Base-by-base conservation (phyloP, 1,140 invertebrate genomes). In the Drosophila erecta region DNA sequence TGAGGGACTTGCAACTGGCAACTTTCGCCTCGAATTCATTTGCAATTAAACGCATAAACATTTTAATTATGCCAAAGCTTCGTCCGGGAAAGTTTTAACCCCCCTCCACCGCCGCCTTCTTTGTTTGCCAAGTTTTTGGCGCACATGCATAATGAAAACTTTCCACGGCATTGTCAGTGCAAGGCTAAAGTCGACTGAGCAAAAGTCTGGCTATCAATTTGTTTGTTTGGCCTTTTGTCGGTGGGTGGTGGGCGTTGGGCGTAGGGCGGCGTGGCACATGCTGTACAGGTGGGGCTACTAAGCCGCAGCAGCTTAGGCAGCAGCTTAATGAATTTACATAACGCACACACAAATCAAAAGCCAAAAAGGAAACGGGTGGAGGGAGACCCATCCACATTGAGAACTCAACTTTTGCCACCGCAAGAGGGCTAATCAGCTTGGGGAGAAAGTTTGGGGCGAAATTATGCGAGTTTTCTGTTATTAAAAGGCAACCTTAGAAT, bases 31-130 rank as follows among this genome's bases (percentile, higher is more conserved):
- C 51, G 38, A 74, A 74, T 74, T 74, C 71, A 74, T 74, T 74
- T 74, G 71, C 71, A 74, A 74, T 74, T 74, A 74, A 74, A 74
- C 69, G 70, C 71, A 74, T 74, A 74, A 74, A 74, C 71, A 74
- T 74, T 74, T 74, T 74, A 74, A 74, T 74, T 74, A 74, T 74
- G 58, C 71, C 58, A 74, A 54, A 60, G 69, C 69, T 37, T 53
- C 22, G 59, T 40, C 47, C 15, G 69, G 55, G n/a, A 74, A 74
- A 74, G 40, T 74, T 74, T 33, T 12, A 0, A 0, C 0, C 37
- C 17, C 44, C 43, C 8, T 14, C 2, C 6, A 35, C 10, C 33
- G 11, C 33, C 47, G n/a, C 27, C 22, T 11, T 56, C 66, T 74
- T 74, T 74, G 71, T 74, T 74, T 51, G 57, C 69, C 70, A 74